Evolutionary conservation across 1,140 invertebrate species (phyloP).

Genomic region (Magallana gigas): DNA sequence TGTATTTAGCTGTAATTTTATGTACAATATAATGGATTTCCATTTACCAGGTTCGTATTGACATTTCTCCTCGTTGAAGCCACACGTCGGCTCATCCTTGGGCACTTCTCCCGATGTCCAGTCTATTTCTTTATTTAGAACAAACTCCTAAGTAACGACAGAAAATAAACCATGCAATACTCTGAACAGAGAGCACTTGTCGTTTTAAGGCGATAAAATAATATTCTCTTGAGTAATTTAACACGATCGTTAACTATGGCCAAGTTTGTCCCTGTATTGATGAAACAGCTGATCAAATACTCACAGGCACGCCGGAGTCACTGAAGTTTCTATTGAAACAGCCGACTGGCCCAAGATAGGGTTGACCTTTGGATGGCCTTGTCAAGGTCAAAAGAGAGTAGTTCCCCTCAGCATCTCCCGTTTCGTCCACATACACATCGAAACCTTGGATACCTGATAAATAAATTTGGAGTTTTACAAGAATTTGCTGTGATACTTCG

Average conservation of each 20-base stretch:
- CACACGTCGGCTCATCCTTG: conserved; percentile 94
- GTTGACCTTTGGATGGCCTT: background rate
- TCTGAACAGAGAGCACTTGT: no score
- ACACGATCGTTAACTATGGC: no score
- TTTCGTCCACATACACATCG: conserved; percentile 92
- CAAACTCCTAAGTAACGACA: conserved; percentile 19
- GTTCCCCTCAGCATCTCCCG: conserved; percentile 97
- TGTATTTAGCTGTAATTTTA: no score
- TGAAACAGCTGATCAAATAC: conserved; percentile 1
- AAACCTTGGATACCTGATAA: conserved; percentile 92
- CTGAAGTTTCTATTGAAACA: conserved; percentile 59
- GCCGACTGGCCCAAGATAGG: conserved; percentile 41
- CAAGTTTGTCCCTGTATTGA: background rate
- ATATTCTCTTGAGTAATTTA: no score
- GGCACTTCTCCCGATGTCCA: conserved; percentile 90
- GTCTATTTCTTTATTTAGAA: conserved; percentile 82
- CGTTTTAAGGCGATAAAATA: no score
- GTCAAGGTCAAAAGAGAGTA: conserved; percentile 92
- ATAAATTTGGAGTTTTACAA: no score
- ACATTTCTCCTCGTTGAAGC: conserved; percentile 90
- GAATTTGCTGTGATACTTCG: no score
- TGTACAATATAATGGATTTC: no score
- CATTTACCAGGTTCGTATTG: conserved; percentile 63
- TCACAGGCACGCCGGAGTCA: conserved; percentile 60
- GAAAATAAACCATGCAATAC: background rate